Base-by-base conservation (phyloP, 2,797 vertebrate genomes). In the Naso thynnoides region DNA sequence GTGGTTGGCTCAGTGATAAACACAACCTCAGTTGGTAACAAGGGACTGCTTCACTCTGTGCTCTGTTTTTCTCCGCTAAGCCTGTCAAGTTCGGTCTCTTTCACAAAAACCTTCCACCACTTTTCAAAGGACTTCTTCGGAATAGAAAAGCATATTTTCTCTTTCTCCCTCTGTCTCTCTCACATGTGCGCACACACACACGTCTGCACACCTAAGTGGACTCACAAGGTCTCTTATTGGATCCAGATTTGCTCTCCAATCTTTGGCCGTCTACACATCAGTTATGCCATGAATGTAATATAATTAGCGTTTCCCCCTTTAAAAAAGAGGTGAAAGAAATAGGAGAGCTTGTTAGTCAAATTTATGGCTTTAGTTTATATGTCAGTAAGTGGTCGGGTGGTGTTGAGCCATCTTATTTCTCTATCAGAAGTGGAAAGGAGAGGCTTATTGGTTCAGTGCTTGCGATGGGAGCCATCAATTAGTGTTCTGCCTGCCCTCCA, bases 401-500 rank as follows among this genome's bases (percentile, higher is more conserved):
- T 86, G 91, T 93, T 89, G 90, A 93, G 79, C 82, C 73, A 69
- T 92, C 91, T 90, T 89, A 90, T 88, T 92, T 92, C 93, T 95
- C 93, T 92, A 94, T 94, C 92, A 94, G 87, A 93, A 88, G 91
- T 90, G 88, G 84, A 91, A 90, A 87, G 83, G 78, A 88, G 82
- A 91, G 92, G 89, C 91, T 94, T 94, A 95, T 95, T 95, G 94
- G 94, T 94, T 86, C 88, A 61, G 90, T 65, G 53, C 82, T 80
- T 88, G 88, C 91, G 92, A 94, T 94, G 86, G 92, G 89, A 93
- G 89, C 92, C 91, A 95, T 95, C 93, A 95, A 94, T 94, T 94
- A 95, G 90, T 86, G 86, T 84, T 79, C 79, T 79, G 83, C 83
- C 85, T 87, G 85, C 83, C 89, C 91, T 90, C 82, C 71, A 86